Evolutionary conservation across 2,888 invertebrate species (phyloP), one percentile per base, ranked within the genome.

Genomic region (Brachyptera risi): DNA sequence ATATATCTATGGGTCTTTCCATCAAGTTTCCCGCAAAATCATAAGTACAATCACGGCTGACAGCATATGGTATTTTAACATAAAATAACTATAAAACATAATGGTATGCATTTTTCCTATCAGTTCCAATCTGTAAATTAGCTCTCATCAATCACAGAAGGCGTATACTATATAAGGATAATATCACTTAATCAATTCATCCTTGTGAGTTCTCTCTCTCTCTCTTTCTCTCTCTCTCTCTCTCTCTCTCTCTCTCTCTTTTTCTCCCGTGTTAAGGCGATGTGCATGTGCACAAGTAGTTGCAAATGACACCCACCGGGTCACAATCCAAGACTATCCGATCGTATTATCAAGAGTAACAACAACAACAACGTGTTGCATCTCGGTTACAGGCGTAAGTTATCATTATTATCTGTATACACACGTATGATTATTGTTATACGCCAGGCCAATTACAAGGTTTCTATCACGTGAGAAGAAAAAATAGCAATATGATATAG

Each of bases 101-200:
- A n/a, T n/a, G n/a, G n/a, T n/a, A n/a, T n/a, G n/a, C n/a, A n/a
- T n/a, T n/a, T n/a, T n/a, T n/a, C n/a, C n/a, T 47, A 47, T 47
- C 47, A 13, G n/a, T 47, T 3, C 1, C 47, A 24, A 47, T 47
- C 47, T 47, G 23, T 24, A n/a, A 47, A 47, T n/a, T n/a, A n/a
- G n/a, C 47, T 24, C 21, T 47, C 47, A 47, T 47, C 47, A 47
- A 47, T 47, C 47, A 47, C n/a, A 23, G 3, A 24, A 24, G 47
- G n/a, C 23, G 21, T 24, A 47, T n/a, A n/a, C n/a, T n/a, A n/a
- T 42, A 19, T 42, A 42, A 42, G 7, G 7, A n/a, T n/a, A n/a
- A n/a, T n/a, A n/a, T n/a, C 5, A 31, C 42, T 5, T 42, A 19
- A 42, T 42, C 21, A 42, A 42, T 42, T 42, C 42, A 42, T 19